Evolutionary conservation across 2,888 invertebrate genomes (phyloP), one percentile per base, ranked within the genome.

Genomic region (Lasioglossum zephyrum): DNA sequence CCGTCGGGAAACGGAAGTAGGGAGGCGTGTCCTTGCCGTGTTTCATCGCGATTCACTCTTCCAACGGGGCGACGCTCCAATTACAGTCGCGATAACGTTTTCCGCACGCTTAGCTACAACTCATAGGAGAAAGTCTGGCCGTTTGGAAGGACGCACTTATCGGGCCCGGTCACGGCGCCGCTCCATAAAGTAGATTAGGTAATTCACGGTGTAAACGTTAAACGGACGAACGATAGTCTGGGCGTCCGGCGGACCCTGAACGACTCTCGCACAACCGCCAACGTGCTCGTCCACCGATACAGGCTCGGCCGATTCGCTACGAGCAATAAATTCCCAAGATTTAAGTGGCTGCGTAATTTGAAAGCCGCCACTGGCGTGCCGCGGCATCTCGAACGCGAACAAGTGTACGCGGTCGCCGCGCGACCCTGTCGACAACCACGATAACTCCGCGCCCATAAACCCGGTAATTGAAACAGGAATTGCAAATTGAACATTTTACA

Each of bases 41-140:
- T 92, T 92, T 91, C 90, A 91, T 91, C 90, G 92, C 89, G 92
- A 93, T 93, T 93, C 91, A 91, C 92, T 91, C 89, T 90, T 91
- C 87, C 87, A 74, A 70, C 85, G 79, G 89, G 92, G 92, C 92
- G 92, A 92, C 90, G 90, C 91, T 92, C 91, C 93, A 93, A 94
- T 93, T 93, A 92, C 89, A 82, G 87, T 74, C 72, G 89, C 88
- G 93, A 94, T 93, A 94, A 92, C 92, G 92, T 91, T 92, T 93
- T 92, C 92, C 91, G 90, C 90, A 89, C 90, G 91, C 90, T 92
- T 89, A 81, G 85, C 90, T 87, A 87, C 92, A 92, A 93, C 83
- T 93, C 92, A 91, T 91, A 90, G 89, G 83, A 74, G 88, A 92
- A 93, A 93, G 92, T 91, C 90, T 91, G 89, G 22, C 88, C 88